Evolutionary conservation across 2,797 vertebrate genomes (phyloP).

Genomic region (Lagocephalus sceleratus): DNA sequence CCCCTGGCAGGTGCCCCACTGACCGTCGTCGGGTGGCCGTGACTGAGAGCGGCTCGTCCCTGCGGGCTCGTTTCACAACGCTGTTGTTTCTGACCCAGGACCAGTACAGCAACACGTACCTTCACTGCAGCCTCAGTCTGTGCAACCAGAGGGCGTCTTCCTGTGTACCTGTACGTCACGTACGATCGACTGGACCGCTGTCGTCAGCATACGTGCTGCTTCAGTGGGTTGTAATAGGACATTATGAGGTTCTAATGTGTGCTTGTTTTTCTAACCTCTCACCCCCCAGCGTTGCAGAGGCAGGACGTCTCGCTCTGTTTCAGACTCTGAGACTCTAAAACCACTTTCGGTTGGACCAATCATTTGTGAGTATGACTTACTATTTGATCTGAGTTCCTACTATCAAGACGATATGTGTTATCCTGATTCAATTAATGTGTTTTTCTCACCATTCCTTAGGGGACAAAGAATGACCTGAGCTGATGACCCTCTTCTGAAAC

Average conservation of each 20-base stretch:
- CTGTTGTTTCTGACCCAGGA: conserved; percentile 68
- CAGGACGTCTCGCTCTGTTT: conserved; percentile 31
- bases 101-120: conserved; percentile 59
- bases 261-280: too few relatives aligned
- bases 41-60: conserved; percentile 68
- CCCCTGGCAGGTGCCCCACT: conserved; percentile 2
- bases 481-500: not conserved
- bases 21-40: conserved; percentile 45
- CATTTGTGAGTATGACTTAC: conserved; percentile 36
- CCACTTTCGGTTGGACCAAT: conserved; percentile 52
- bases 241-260: not conserved
- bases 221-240: not conserved
- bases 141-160: conserved; percentile 49
- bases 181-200: not conserved
- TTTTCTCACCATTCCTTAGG: conserved; percentile 27
- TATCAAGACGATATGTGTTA: not conserved
- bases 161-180: conserved; percentile 67
- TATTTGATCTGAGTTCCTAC: not conserved
- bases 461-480: conserved; percentile 3
- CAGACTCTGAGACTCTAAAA: conserved; percentile 17
- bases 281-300: conserved; percentile 32
- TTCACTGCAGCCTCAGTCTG: conserved; percentile 74
- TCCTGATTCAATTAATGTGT: not conserved
- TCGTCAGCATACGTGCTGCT: not conserved
- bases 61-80: conserved; percentile 65